Base-by-base conservation (phyloP, 2,888 invertebrate genomes). In the Galerucella pusilla region DNA sequence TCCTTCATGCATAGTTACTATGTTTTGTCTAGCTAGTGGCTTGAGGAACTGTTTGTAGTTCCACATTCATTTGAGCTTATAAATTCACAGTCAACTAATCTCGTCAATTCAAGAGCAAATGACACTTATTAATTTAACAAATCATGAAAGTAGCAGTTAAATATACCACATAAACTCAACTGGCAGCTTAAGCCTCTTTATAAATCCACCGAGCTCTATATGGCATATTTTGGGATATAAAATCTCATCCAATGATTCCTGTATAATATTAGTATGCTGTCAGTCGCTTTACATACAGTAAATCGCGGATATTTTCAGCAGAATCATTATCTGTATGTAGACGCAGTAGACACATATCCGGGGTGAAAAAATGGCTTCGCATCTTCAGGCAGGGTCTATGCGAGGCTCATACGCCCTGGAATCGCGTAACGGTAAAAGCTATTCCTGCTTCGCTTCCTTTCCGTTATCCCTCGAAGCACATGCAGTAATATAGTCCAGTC, bases 251-350 rank as follows among this genome's bases (percentile, higher is more conserved):
- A 10, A 42, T 64, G n/a, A n/a, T 64, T 45, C 46, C 52, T 64
- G 54, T 54, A 9, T 42, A 57, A 57, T 71, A 71, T 71, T 71
- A 71, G 71, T 71, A 71, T 71, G 28, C 71, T 63, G 70, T 63
- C 61, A 63, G 63, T 46, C 63, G 61, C 63, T 71, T 42, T 71
- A 20, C 71, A 63, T 71, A 64, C 60, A 45, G 54, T 60, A 68
- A 68, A 68, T 68, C 59, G 68, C 25, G 25, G 60, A 64, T 64
- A 71, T 71, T 71, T 71, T 71, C 71, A 64, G 20, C 71, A 25
- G 52, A 71, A 25, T 64, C 71, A 54, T 71, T 64, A 71, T 71
- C 71, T 71, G 71, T 64, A 71, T 71, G 71, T 71, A 71, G 71
- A 71, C 64, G 64, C 12, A 25, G 64, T 64, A 63, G 35, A 70